Base-by-base conservation (phyloP, 2,797 vertebrate genomes). In the Tiaroga cobitis region DNA sequence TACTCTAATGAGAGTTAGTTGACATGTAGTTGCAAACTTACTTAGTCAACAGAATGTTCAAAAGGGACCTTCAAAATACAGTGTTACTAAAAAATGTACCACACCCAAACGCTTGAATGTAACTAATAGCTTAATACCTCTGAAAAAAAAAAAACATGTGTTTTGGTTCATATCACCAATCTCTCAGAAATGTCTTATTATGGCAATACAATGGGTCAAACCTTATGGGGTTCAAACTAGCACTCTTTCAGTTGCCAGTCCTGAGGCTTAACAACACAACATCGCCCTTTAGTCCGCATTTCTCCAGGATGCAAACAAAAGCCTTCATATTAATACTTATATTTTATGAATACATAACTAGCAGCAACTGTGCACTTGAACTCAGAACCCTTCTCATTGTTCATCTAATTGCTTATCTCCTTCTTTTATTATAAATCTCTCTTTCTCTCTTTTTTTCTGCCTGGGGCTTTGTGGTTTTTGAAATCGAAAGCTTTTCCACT, bases 401-500 rank as follows among this genome's bases (percentile, higher is more conserved):
- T 63, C 39, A 46, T 74, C 29, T 74, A 29, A 75, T 63, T 37
- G 81, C 56, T 75, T 65, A 83, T 83, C 56, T 75, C 43, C 21
- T 76, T 75, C 32, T 54, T 54, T 15, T 19, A 51, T 65, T 19
- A 51, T 63, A 51, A 65, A 74, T 65, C 29, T 63, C 10, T 13
- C 34, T 82, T 9, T n/a, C 37, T 82, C 21, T 56, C 8, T 68
- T 9, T 56, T 39, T 41, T 59, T 41, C 1, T 59, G 26, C 56
- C 81, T 18, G 21, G 15, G 39, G 54, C 54, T 74, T 63, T 82
- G 81, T 49, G 16, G 13, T 83, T 76, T 83, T 75, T 34, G 9
- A 67, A 49, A 76, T 83, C 61, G 0, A 76, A 76, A 51, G 10
- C 24, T 76, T 67, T 83, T 69, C 63, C 16, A 29, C 34, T 74